Evolutionary conservation across 2,113 vertebrate genomes (phyloP).

Genomic region (Percina caprodes): DNA sequence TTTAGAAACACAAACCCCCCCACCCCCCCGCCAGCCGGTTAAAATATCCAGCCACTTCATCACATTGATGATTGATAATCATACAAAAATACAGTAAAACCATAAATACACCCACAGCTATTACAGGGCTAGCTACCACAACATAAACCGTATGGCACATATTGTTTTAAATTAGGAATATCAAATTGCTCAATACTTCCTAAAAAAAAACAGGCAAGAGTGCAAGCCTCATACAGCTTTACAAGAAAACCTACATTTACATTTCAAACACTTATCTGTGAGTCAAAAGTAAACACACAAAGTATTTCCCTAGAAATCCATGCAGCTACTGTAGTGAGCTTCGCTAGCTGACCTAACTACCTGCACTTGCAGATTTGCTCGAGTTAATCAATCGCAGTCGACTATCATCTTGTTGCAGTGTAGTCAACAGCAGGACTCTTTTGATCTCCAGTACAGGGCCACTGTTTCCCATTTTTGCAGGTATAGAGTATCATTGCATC

Average conservation of each 20-base stretch:
- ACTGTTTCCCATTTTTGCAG: conserved; percentile 7
- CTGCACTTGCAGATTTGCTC: neutral
- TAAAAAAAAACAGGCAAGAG: neutral
- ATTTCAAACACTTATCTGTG: neutral
- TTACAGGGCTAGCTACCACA: too few relatives aligned
- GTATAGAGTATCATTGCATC: conserved; percentile 17
- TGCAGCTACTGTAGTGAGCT: neutral
- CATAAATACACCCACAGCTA: too few relatives aligned
- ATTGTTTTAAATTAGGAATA: too few relatives aligned
- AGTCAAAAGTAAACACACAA: neutral
- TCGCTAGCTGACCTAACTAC: neutral
- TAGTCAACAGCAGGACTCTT: conserved; percentile 1
- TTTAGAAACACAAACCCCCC: neutral
- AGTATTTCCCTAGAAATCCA: neutral
- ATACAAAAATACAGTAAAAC: neutral
- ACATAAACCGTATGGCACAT: too few relatives aligned
- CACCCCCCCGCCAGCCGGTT: too few relatives aligned
- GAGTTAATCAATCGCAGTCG: neutral
- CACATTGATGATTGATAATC: neutral
- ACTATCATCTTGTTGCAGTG: neutral
- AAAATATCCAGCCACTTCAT: neutral
- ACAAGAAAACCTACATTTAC: too few relatives aligned
- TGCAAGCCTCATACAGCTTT: too few relatives aligned
- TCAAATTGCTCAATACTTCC: neutral
- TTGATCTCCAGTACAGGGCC: neutral